These are phyloP conservation scores for Griposia aprilina DNA, from an alignment of 2,888 invertebrate species.

Conservation along the genomic window DNA sequence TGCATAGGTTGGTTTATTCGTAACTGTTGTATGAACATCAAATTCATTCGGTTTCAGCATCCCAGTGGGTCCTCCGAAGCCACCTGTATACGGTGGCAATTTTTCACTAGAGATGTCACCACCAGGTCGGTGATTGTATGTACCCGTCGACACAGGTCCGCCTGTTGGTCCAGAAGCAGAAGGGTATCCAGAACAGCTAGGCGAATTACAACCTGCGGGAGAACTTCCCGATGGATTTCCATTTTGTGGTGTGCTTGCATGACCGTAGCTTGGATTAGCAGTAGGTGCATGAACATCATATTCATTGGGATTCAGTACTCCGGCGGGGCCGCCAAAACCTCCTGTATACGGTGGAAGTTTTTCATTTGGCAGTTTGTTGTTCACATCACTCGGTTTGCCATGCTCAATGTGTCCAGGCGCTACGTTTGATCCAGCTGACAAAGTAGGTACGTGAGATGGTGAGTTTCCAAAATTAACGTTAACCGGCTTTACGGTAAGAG, in stretches of 20 bases:
- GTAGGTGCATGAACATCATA: slow-evolving; percentile 33
- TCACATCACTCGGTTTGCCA: slow-evolving; percentile 18
- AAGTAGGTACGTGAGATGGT: slow-evolving; percentile 20
- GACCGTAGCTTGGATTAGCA: slow-evolving; percentile 31
- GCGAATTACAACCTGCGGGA: slow-evolving; percentile 50
- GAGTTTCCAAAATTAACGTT: slow-evolving; percentile 33
- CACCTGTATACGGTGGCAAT: slow-evolving; percentile 73
- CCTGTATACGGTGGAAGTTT: slow-evolving; percentile 58
- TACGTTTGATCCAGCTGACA: slow-evolving; percentile 16
- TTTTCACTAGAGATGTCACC: slow-evolving; percentile 33
- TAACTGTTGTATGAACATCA: slow-evolving; percentile 38
- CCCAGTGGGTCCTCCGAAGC: slow-evolving; percentile 77
- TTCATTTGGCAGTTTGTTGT: slow-evolving; percentile 31
- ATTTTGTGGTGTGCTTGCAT: slow-evolving; percentile 26
- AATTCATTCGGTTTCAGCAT: slow-evolving; percentile 63
- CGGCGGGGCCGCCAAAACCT: slow-evolving; percentile 62
- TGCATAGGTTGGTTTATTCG: slow-evolving; percentile 43
- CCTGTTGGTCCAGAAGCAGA: slow-evolving; percentile 30
- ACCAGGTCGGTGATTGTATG: slow-evolving; percentile 25
- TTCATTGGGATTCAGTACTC: slow-evolving; percentile 57
- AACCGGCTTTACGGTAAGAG: slow-evolving; percentile 17
- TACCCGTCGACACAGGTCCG: slow-evolving; percentile 11
- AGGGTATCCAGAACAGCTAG: slow-evolving; percentile 51
- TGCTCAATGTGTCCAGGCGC: slow-evolving; percentile 29
- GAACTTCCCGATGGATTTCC: slow-evolving; percentile 30